Base-by-base conservation (phyloP, 1,140 invertebrate genomes). In the Ips nitidus region DNA sequence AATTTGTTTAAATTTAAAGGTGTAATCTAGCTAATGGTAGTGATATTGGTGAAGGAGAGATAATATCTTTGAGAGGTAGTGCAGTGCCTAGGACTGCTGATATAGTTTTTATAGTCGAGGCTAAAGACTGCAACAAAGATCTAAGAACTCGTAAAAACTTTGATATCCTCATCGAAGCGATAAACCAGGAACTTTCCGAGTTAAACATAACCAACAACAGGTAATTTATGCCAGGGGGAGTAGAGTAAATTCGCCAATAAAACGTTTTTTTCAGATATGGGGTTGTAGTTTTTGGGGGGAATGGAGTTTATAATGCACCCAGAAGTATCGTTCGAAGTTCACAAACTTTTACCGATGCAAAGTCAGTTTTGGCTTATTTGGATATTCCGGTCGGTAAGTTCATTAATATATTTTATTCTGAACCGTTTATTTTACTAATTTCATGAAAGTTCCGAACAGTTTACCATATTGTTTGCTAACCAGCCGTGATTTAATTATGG, bases 41-140 rank as follows among this genome's bases (percentile, higher is more conserved):
- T 0, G 80, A 83, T 50, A 83, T 94, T 5, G 83, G 86, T 3
- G 92, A 94, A 80, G 91, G 91, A 2, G 86, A 88, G 6, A 89
- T 91, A 73, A 79, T 85, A 5, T 80, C 84, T 52, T 75, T 92
- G 2, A 81, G 77, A 1, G 75, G 81, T 1, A 65, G 79, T 3
- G 74, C 82, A 38, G 80, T 89, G 2, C 88, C 88, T 0, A 83
- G 81, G 45, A 90, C 91, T 1, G 87, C 90, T 7, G 95, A 98
- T 78, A 82, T 96, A 1, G 91, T 97, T 41, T 93, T 97, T 77
- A 88, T 97, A 52, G 85, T 97, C 1, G 94, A 97, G 79, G 91
- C 93, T 2, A 92, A 92, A 74, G 79, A 82, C 2, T 97, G 94
- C 77, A 95, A 95, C 81, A 82, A 82, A 47, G 86, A 90, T 69